Conservation (phyloP, 1,140 invertebrate species). For the Plutomurus gul region DNA sequence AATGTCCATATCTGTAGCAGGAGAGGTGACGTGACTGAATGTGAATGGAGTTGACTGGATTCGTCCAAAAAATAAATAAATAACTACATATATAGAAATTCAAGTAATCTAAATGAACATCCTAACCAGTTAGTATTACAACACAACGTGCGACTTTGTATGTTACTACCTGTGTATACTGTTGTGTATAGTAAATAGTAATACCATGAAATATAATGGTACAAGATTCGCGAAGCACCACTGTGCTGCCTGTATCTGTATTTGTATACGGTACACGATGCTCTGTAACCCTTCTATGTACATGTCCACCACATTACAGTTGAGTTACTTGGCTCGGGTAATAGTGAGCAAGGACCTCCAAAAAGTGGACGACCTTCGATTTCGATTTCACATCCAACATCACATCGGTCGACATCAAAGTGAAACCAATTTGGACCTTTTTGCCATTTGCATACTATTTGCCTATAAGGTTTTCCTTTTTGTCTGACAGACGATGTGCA, state of each 20-base stretch:
- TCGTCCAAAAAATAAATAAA: neutral
- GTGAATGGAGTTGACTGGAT: neutral
- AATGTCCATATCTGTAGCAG: neutral
- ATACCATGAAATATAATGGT: no score
- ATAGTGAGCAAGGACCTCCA: conserved; percentile 34
- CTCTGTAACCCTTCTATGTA: no score
- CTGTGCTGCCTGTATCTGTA: no score
- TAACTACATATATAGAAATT: conserved; percentile 8
- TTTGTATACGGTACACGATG: no score
- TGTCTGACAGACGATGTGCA: conserved; percentile 18
- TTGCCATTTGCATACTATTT: conserved; percentile 47
- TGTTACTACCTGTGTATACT: no score
- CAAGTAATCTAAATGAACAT: conserved; percentile 3
- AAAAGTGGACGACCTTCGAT: conserved; percentile 51
- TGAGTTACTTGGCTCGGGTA: conserved; percentile 3
- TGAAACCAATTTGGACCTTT: conserved; percentile 47
- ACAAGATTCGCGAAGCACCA: no score
- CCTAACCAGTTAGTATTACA: no score
- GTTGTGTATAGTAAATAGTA: no score
- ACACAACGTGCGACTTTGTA: no score
- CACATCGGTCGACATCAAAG: conserved; percentile 47
- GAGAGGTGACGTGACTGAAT: neutral
- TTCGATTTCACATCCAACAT: conserved; percentile 28
- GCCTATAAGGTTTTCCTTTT: conserved; percentile 30
- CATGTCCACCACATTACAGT: no score